Base-by-base conservation (phyloP, 2,888 invertebrate species). In the Dryomyza anilis region DNA sequence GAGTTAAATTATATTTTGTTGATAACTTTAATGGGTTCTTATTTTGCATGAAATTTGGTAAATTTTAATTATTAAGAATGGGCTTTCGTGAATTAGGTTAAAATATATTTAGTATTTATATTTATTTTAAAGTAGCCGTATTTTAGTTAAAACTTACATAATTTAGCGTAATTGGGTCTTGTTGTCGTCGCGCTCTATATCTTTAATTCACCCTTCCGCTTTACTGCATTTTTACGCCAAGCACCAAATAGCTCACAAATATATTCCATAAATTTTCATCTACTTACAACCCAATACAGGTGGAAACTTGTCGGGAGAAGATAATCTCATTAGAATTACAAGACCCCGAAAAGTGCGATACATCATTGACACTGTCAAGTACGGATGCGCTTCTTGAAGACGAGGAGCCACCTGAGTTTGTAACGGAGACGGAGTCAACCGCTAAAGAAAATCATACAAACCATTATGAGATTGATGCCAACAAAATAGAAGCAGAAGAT, bases 251-350 rank as follows among this genome's bases (percentile, higher is more conserved):
- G 33, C 69, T 53, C 53, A 63, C 55, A 62, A 69, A 58, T 61
- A 64, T 55, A 68, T 65, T 68, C 65, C 66, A 63, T 67, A 69
- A 69, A 74, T 77, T 75, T 76, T 70, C 74, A 74, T 78, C 70
- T 73, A 67, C 72, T 74, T 71, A 70, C 69, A 70, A 73, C 68
- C 70, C 71, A 63, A 76, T 77, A 73, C 79, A 83, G 94, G 94
- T 94, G 83, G 94, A 95, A 87, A 94, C 94, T 68, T 90, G 94
- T 70, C 91, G 92, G 84, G 94, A 94, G 85, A 94, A 94, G 85
- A 94, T 95, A 75, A 93, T 95, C 84, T 94, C 94, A 65, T 85
- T 95, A 84, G 94, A 95, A 84, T 84, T 95, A 89, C 87, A 80
- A 85, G 88, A 84, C 85, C 88, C 72, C 21, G 82, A 80, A 61